A percentile compares a stretch with the other conserved stretches of the same genome.
phyloP scores from a whole-genome alignment of 2,113 vertebrate species.

The Ptyas mucosa region DNA sequence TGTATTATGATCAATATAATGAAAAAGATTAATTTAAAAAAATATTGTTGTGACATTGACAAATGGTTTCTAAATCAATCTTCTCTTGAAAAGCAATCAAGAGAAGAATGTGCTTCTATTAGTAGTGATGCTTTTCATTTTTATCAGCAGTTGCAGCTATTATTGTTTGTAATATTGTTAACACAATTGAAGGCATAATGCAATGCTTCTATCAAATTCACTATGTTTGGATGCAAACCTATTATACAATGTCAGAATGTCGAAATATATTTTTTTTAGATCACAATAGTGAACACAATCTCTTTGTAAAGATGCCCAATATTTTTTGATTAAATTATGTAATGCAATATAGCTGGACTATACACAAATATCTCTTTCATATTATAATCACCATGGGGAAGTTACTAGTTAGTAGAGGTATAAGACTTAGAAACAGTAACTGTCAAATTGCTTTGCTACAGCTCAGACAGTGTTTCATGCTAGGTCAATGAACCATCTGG shows the following conservation, averaged over 20 bases:
- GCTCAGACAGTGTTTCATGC: not conserved
- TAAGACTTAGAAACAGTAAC: not conserved
- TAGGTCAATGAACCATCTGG: not conserved
- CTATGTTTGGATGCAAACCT: not conserved
- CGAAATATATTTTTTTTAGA: not conserved
- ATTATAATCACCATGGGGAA: not conserved
- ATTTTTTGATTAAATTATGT: not conserved
- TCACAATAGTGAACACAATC: not conserved
- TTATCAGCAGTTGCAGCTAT: not conserved
- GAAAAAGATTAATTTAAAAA: conserved; percentile 8
- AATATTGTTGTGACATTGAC: not conserved
- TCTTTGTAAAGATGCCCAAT: not conserved
- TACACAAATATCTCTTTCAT: not conserved
- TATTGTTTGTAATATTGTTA: not conserved
- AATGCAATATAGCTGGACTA: not conserved
- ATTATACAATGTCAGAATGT: not conserved
- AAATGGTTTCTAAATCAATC: conserved; percentile 14
- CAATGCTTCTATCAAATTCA: not conserved
- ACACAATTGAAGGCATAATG: not conserved
- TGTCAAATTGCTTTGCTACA: not conserved
- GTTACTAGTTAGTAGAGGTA: not conserved
- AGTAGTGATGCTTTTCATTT: not conserved
- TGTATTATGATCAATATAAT: not conserved
- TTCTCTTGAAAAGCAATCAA: not conserved
- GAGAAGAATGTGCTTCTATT: not conserved